Conservation (phyloP, 2,797 vertebrate species). For the Argyrosomus regius region DNA sequence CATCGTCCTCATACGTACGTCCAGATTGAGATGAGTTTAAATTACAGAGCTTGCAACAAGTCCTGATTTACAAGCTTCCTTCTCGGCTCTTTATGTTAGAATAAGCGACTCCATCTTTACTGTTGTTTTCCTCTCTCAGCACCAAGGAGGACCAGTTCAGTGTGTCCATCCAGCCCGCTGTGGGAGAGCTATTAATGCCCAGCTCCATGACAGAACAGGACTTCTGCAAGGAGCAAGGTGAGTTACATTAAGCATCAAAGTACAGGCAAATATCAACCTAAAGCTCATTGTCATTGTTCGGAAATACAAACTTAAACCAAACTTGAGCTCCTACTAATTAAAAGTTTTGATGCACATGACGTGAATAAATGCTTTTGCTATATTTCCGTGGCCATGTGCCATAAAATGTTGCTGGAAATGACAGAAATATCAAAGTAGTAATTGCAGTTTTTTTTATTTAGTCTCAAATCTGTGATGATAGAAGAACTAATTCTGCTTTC, state of each 20-base stretch:
- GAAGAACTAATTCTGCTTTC: too few species aligned
- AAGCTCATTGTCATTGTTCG: background rate
- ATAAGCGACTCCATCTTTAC: background rate
- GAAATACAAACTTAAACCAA: background rate
- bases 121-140: slow-evolving; percentile 74
- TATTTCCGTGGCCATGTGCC: background rate
- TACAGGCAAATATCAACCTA: background rate
- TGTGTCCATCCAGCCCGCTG: slow-evolving; percentile 92
- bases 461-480: background rate
- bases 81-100: background rate
- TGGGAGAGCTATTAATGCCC: slow-evolving; percentile 94
- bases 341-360: background rate
- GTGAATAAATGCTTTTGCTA: background rate
- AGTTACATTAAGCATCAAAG: slow-evolving; percentile 40
- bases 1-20: accelerated
- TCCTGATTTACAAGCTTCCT: background rate
- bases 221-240: slow-evolving; percentile 94
- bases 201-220: slow-evolving; percentile 92
- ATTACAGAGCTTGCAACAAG: background rate
- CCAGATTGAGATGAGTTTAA: background rate
- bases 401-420: background rate
- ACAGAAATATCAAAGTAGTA: background rate
- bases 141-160: slow-evolving; percentile 93
- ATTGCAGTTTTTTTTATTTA: background rate
- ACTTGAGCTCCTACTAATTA: background rate